phyloP scores from a whole-genome alignment of 2,797 vertebrate genomes.

The Cossypha niveicapilla region DNA sequence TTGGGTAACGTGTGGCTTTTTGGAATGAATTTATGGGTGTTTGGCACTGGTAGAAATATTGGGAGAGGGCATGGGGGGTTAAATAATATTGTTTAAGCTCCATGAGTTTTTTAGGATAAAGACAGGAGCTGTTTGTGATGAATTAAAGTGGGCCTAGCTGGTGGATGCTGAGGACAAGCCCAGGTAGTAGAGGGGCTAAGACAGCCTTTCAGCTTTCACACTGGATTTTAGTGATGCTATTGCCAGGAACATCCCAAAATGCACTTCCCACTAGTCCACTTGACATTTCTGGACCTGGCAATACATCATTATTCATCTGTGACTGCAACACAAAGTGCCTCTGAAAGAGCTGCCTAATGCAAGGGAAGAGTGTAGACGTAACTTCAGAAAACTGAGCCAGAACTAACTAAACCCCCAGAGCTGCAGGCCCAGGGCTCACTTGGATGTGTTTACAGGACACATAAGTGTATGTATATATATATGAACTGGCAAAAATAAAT shows the following conservation, averaged over 20 bases:
- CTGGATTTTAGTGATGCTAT: neutral
- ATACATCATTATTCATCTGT: neutral
- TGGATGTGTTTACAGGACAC: neutral
- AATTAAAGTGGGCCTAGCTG: neutral
- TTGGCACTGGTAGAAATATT: slow-evolving; percentile 43
- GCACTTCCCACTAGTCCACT: neutral
- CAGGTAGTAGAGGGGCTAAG: neutral
- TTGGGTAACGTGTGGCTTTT: slow-evolving; percentile 53
- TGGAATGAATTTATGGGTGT: slow-evolving; percentile 37
- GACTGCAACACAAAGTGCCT: neutral
- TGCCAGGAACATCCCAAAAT: neutral
- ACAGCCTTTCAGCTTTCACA: neutral
- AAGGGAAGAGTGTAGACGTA: neutral
- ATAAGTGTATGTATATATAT: fast-evolving
- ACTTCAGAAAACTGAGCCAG: neutral
- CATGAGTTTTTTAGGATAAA: neutral
- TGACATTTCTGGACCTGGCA: neutral
- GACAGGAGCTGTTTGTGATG: slow-evolving; percentile 6
- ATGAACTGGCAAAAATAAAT: neutral
- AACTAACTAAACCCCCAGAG: neutral
- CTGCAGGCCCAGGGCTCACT: neutral
- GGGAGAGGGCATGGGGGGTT: slow-evolving; percentile 28
- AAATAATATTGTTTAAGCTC: slow-evolving; percentile 57
- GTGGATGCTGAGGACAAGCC: neutral
- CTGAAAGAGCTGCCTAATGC: neutral